phyloP scores from a whole-genome alignment of 2,888 invertebrate genomes.

The Platynereis dumerilii region DNA sequence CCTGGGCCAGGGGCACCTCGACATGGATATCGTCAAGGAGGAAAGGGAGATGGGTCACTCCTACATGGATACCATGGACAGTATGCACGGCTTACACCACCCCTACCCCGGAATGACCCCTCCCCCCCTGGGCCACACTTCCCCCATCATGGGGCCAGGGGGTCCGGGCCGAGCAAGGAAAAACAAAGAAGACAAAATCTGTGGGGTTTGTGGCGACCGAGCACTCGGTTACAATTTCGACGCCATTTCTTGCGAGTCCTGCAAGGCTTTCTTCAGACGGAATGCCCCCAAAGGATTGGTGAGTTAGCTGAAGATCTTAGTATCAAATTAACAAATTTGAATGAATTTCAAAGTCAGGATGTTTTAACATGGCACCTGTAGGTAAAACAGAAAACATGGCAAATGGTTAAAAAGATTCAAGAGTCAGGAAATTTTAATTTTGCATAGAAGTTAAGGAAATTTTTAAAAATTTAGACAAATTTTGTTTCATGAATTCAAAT shows the following conservation, averaged over 20 bases:
- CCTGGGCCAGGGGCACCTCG: constrained; percentile 13
- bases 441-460: too few relatives aligned
- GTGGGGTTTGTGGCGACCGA: constrained; percentile 62
- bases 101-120: neutral
- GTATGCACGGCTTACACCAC: constrained; percentile 8
- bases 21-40: constrained; percentile 33
- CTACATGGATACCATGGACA: neutral
- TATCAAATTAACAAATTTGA: neutral
- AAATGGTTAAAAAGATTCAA: too few relatives aligned
- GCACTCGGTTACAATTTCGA: constrained; percentile 64
- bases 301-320: too few relatives aligned
- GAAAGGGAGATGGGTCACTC: constrained; percentile 11
- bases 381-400: too few relatives aligned
- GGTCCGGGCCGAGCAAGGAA: constrained; percentile 41
- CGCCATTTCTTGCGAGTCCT: constrained; percentile 64
- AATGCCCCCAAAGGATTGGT: constrained; percentile 64
- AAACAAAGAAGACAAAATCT: constrained; percentile 62
- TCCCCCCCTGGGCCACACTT: constrained; percentile 8
- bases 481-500: too few relatives aligned
- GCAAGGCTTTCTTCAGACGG: constrained; percentile 63
- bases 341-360: too few relatives aligned
- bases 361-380: too few relatives aligned
- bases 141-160: neutral
- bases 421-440: too few relatives aligned
- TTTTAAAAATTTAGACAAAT: too few relatives aligned